A percentile compares a stretch with the other conserved stretches of the same genome.
Evolutionary conservation across 2,888 invertebrate genomes (phyloP).

Genomic region (Syrista parreyssii): DNA sequence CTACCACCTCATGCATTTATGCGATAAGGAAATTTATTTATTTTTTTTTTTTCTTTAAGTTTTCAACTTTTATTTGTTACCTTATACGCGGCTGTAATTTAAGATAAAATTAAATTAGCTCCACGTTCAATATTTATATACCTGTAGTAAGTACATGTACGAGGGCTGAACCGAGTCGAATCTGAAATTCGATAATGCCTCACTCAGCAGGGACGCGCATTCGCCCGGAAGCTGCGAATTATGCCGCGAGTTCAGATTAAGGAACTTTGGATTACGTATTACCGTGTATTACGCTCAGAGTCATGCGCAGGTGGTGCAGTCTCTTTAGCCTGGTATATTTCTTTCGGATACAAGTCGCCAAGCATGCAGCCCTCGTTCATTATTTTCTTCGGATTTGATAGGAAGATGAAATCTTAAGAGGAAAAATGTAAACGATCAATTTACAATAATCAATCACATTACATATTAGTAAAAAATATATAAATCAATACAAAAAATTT

Average conservation of each 20-base stretch:
- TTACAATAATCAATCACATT: not conserved
- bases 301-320: constrained; percentile 38
- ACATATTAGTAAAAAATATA: not conserved
- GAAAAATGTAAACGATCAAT: no score
- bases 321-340: not conserved
- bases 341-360: not conserved
- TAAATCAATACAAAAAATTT: not conserved
- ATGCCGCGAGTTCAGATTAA: constrained; percentile 39
- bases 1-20: not conserved
- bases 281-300: constrained; percentile 44
- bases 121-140: constrained; percentile 57
- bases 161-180: constrained; percentile 56
- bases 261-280: constrained; percentile 38
- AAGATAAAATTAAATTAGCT: constrained; percentile 45
- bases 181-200: constrained; percentile 64
- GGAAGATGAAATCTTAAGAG: no score
- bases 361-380: not conserved
- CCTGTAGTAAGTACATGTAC: constrained; percentile 25
- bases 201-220: constrained; percentile 51
- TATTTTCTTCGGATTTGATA: no score
- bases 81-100: constrained; percentile 31
- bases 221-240: constrained; percentile 62
- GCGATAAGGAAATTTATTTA: not conserved
- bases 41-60: not conserved
- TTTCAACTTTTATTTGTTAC: not conserved